Conservation (phyloP, 2,888 invertebrate genomes). For the Mimachlamys varia region DNA sequence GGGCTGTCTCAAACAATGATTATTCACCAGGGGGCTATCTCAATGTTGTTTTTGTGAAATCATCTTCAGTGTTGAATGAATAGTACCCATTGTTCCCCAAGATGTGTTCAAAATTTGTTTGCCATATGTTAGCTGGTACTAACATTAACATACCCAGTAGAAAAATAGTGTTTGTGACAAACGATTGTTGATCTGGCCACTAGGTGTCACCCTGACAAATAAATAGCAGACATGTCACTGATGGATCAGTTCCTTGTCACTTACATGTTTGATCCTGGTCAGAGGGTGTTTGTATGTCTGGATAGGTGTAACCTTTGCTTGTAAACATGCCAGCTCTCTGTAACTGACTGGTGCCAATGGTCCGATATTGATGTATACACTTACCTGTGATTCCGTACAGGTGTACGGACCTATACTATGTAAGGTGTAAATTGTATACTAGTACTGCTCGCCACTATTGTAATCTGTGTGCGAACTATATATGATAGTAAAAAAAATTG, state of each 20-base stretch:
- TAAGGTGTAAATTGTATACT: background rate
- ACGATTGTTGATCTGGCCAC: background rate
- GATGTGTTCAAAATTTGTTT: background rate
- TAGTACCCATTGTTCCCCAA: background rate
- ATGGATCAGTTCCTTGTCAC: background rate
- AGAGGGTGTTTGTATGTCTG: constrained; percentile 14
- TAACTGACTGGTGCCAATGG: constrained; percentile 11
- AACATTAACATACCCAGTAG: no score
- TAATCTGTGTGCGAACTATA: no score
- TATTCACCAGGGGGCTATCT: background rate
- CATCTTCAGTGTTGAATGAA: background rate
- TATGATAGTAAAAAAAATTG: no score
- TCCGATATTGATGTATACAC: background rate
- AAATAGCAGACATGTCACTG: background rate
- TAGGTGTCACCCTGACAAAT: background rate
- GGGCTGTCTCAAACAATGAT: background rate
- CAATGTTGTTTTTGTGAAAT: background rate
- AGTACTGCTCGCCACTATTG: no score
- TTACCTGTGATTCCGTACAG: constrained; percentile 1
- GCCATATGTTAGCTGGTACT: background rate
- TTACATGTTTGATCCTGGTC: background rate
- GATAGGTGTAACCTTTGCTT: background rate
- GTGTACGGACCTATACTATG: background rate
- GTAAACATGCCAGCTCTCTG: background rate
- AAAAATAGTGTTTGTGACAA: background rate